Evolutionary conservation across 2,888 invertebrate species (phyloP).

Genomic region (Rhingia campestris): DNA sequence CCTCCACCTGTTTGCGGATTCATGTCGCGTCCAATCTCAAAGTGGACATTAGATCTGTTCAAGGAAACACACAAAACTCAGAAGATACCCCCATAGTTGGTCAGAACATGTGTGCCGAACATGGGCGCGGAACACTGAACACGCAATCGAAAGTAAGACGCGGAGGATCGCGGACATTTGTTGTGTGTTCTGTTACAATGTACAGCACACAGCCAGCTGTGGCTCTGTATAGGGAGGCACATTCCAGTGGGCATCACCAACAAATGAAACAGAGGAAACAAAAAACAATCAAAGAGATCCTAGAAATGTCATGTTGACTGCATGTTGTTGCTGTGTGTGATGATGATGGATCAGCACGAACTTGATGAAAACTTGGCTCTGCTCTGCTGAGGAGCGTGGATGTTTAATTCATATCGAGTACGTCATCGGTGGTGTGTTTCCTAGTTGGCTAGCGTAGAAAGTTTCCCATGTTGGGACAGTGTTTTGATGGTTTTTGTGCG

Average conservation of each 20-base stretch:
- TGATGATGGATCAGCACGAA: constrained; percentile 55
- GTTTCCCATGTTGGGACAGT: constrained; percentile 39
- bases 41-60: constrained; percentile 58
- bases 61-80: constrained; percentile 46
- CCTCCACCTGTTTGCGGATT: constrained; percentile 49
- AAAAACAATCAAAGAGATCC: constrained; percentile 12
- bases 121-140: constrained; percentile 65
- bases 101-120: constrained; percentile 47
- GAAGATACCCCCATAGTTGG: constrained; percentile 38
- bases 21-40: constrained; percentile 34
- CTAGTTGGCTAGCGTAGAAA: constrained; percentile 57
- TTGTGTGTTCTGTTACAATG: constrained; percentile 14
- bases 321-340: constrained; percentile 53
- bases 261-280: background rate
- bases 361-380: constrained; percentile 44
- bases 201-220: background rate
- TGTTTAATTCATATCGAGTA: constrained; percentile 70
- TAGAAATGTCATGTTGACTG: constrained; percentile 50
- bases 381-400: constrained; percentile 8
- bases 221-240: constrained; percentile 19
- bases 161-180: constrained; percentile 20
- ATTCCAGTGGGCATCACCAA: constrained; percentile 37
- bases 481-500: constrained; percentile 28
- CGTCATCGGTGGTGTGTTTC: constrained; percentile 51
- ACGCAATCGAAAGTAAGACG: constrained; percentile 62